Conservation (phyloP, 37 sponge, comb jelly and placozoan species). For the Halisarca cf. caerulea region DNA sequence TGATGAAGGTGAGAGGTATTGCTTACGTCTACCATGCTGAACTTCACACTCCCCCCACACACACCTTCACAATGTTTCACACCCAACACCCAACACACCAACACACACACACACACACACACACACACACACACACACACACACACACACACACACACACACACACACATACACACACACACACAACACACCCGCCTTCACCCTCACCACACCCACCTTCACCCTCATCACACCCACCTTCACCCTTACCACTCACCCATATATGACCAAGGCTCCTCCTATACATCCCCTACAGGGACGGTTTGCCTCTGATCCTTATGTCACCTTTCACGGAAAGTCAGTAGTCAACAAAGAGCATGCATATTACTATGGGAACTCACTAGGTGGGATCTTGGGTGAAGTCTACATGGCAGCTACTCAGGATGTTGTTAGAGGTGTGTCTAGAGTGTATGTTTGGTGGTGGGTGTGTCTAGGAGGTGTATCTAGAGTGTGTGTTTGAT, state of each 20-base stretch:
- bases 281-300: not conserved
- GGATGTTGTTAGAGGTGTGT: slow-evolving; percentile 65
- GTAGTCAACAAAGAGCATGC: slow-evolving; percentile 27
- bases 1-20: slow-evolving; percentile 46
- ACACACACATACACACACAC: no score
- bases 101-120: no score
- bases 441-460: not conserved
- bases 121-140: no score
- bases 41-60: no score
- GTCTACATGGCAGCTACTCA: slow-evolving; percentile 78
- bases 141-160: no score
- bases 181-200: no score
- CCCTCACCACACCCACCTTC: no score
- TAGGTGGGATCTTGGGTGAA: slow-evolving; percentile 73
- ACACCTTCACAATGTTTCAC: no score
- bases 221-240: no score
- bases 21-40: not conserved
- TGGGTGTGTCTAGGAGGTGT: not conserved
- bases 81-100: not conserved
- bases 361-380: slow-evolving; percentile 81
- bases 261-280: no score
- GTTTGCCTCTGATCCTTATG: not conserved
- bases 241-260: no score
- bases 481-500: not conserved
- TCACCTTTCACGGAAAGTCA: slow-evolving; percentile 32